A percentile compares a stretch with the other conserved stretches of the same genome.
phyloP scores from a whole-genome alignment of 2,797 vertebrate genomes.

The Anableps anableps region DNA sequence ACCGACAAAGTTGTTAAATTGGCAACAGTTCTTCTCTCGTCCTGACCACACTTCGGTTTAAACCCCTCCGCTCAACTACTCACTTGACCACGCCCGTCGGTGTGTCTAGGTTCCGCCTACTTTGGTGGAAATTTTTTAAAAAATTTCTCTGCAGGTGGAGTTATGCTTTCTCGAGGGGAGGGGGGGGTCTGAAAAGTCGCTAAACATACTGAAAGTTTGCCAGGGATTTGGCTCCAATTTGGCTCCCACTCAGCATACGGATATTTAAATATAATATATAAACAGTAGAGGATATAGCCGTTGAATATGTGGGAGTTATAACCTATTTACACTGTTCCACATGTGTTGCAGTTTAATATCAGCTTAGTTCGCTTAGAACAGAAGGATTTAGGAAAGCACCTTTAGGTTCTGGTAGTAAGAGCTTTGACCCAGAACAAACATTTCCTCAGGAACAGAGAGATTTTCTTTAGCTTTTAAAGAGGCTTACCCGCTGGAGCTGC shows the following conservation, averaged over 20 bases:
- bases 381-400: slow-evolving; percentile 4
- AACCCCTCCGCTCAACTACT: too few species aligned
- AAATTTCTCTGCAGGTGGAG: too few species aligned
- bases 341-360: slow-evolving; percentile 9
- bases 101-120: background rate
- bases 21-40: too few species aligned
- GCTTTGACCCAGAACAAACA: slow-evolving; percentile 25
- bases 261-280: background rate
- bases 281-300: background rate
- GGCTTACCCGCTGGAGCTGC: slow-evolving; percentile 43
- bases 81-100: too few species aligned
- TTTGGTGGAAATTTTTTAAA: too few species aligned
- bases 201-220: too few species aligned
- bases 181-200: too few species aligned
- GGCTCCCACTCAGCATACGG: background rate
- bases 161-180: too few species aligned
- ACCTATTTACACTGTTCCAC: background rate
- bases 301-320: slow-evolving; percentile 1
- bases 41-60: too few species aligned
- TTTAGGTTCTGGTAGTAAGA: slow-evolving; percentile 21
- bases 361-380: slow-evolving; percentile 13
- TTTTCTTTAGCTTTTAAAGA: slow-evolving; percentile 69
- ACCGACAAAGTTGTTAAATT: too few species aligned
- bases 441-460: slow-evolving; percentile 42
- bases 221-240: background rate